Conservation (phyloP, 2,888 invertebrate species). For the Leptopilina myrica region DNA sequence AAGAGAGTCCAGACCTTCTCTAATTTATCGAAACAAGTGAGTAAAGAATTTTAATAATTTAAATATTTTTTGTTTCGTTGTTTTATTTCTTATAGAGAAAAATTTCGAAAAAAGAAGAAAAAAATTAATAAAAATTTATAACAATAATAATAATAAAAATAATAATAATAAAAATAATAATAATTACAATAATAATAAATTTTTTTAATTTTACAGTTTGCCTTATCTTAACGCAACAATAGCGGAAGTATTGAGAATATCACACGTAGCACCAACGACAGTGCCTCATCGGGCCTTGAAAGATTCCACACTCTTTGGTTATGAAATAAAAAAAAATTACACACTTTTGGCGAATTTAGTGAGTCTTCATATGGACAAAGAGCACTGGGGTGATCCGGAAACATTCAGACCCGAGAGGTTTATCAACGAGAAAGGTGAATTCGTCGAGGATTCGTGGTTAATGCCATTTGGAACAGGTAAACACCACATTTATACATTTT, state of each 20-base stretch:
- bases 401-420: constrained; percentile 86
- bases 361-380: constrained; percentile 83
- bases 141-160: no score
- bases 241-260: constrained; percentile 86
- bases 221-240: constrained; percentile 88
- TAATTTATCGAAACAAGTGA: constrained; percentile 70
- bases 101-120: no score
- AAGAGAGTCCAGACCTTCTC: constrained; percentile 80
- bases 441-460: constrained; percentile 64
- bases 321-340: constrained; percentile 82
- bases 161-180: no score
- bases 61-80: no score
- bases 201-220: constrained; percentile 75
- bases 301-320: constrained; percentile 84
- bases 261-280: constrained; percentile 86
- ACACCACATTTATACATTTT: no score
- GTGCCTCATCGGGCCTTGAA: constrained; percentile 86
- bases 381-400: constrained; percentile 83
- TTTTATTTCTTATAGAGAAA: background rate
- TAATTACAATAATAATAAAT: no score
- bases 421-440: constrained; percentile 80
- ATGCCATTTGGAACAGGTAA: constrained; percentile 65
- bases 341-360: constrained; percentile 84
- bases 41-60: constrained; percentile 1
- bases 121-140: no score